Percentiles rank a stretch among this genome's conserved stretches.
These are phyloP conservation scores for Capitulum mitella DNA, from an alignment of 2,888 invertebrate genomes.

Conservation along the genomic window DNA sequence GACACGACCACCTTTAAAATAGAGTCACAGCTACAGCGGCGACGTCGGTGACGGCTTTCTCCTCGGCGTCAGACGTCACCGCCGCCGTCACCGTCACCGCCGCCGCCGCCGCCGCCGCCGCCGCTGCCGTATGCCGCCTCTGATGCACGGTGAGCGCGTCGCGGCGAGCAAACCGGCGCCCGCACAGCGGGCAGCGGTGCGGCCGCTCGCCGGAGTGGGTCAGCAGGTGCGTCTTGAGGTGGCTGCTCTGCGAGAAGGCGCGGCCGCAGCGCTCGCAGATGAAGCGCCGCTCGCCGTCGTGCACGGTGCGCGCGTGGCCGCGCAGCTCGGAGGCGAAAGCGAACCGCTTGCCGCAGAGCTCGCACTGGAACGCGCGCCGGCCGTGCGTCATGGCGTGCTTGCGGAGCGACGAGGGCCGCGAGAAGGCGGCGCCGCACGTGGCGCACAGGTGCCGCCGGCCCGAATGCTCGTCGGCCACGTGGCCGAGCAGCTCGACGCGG, in stretches of 20 bases:
- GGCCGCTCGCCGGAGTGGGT: conserved; percentile 13
- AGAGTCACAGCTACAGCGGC: no score
- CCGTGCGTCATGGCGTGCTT: neutral
- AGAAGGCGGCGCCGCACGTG: neutral
- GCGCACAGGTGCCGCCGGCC: neutral
- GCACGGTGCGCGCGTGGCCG: neutral
- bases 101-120: no score
- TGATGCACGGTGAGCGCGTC: neutral
- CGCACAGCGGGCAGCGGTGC: neutral
- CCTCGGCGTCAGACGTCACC: no score
- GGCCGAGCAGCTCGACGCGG: neutral
- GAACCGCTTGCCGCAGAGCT: neutral
- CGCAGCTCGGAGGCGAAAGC: neutral
- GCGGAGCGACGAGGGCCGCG: neutral
- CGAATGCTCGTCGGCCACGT: neutral
- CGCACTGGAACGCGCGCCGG: neutral
- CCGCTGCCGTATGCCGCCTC: neutral
- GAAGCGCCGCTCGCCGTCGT: neutral
- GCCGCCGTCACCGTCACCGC: no score
- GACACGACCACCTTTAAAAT: no score
- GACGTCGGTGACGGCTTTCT: no score
- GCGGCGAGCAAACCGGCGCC: neutral
- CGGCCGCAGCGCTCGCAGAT: neutral
- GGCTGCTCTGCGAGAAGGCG: neutral
- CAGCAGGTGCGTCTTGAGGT: neutral